Evolutionary conservation across 2,888 invertebrate species (phyloP).

Genomic region (Stenoptilia bipunctidactyla): DNA sequence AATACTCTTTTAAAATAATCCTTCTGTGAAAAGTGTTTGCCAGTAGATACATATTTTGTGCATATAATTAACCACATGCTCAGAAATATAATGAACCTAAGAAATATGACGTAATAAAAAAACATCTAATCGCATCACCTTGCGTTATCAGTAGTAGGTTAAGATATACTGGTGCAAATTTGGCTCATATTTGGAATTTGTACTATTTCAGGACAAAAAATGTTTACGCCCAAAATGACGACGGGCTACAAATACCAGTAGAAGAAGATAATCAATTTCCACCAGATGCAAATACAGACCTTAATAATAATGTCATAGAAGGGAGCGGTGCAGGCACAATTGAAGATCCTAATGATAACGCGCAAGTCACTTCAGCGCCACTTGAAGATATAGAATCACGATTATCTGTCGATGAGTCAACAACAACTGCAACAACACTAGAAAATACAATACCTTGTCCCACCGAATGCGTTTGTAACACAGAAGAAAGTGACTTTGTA

Average conservation of each 20-base stretch:
- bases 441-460: constrained; percentile 32
- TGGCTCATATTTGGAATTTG: constrained; percentile 6
- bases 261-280: constrained; percentile 55
- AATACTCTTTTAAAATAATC: no score
- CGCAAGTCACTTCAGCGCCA: constrained; percentile 21
- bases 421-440: constrained; percentile 12
- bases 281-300: constrained; percentile 36
- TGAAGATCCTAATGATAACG: constrained; percentile 31
- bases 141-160: no score
- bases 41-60: no score
- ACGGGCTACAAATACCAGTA: constrained; percentile 42
- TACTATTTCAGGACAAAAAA: constrained; percentile 28
- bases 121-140: no score
- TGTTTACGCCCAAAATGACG: constrained; percentile 35
- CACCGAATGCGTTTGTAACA: constrained; percentile 40
- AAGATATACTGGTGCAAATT: constrained; percentile 17
- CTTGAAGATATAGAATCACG: constrained; percentile 34
- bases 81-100: no score
- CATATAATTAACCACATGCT: no score
- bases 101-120: no score
- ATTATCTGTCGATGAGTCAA: constrained; percentile 18
- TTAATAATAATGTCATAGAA: constrained; percentile 28
- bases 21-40: no score
- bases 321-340: constrained; percentile 38
- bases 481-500: constrained; percentile 40